phyloP scores from a whole-genome alignment of 2,113 vertebrate species.

The Vireo altiloquus region DNA sequence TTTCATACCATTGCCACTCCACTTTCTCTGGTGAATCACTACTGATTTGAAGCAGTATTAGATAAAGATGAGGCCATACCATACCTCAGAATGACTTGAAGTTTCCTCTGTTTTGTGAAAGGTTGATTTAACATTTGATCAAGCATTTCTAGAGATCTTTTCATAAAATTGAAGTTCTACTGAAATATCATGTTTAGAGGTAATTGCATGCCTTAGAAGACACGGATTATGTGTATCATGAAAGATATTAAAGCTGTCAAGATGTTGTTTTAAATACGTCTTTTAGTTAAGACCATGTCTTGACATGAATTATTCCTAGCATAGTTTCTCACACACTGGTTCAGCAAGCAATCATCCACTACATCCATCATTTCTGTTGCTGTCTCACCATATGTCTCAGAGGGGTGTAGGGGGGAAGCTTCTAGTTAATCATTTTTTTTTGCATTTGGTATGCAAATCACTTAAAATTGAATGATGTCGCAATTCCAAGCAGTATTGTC shows the following conservation, averaged over 20 bases:
- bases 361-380: slow-evolving; percentile 52
- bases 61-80: not conserved
- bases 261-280: slow-evolving; percentile 38
- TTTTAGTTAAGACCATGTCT: slow-evolving; percentile 39
- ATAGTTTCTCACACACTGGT: slow-evolving; percentile 30
- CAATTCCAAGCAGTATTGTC: slow-evolving; percentile 8
- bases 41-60: not conserved
- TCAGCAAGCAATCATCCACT: slow-evolving; percentile 41
- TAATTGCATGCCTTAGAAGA: slow-evolving; percentile 30
- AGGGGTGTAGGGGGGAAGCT: not conserved
- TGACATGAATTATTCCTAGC: slow-evolving; percentile 44
- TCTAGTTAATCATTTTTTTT: slow-evolving; percentile 17
- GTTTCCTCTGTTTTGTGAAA: slow-evolving; percentile 22
- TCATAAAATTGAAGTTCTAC: slow-evolving; percentile 19
- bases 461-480: slow-evolving; percentile 20
- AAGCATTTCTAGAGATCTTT: slow-evolving; percentile 15
- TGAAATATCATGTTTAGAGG: slow-evolving; percentile 37
- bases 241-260: slow-evolving; percentile 42
- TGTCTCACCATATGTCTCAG: slow-evolving; percentile 42
- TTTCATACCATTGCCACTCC: not conserved
- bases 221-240: slow-evolving; percentile 25
- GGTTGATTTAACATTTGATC: slow-evolving; percentile 40
- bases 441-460: slow-evolving; percentile 31
- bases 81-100: not conserved
- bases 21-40: not conserved